Evolutionary conservation across 2,797 vertebrate genomes (phyloP).

Genomic region (Diplodus sargus): DNA sequence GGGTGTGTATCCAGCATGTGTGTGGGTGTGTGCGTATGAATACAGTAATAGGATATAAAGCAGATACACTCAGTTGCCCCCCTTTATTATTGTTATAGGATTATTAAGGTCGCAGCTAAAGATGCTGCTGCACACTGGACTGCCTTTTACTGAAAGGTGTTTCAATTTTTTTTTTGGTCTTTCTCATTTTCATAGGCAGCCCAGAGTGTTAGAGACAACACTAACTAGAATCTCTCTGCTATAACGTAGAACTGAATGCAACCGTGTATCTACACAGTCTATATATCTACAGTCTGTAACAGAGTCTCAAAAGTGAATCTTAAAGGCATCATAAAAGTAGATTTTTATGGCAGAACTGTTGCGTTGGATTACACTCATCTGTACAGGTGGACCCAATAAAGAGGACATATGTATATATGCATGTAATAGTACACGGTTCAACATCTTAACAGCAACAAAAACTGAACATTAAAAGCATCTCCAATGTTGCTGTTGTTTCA

Average conservation of each 20-base stretch:
- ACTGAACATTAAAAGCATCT: not conserved
- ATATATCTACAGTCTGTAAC: no score
- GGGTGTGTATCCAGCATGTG: no score
- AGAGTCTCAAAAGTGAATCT: not conserved
- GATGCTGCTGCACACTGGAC: not conserved
- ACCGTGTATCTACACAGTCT: no score
- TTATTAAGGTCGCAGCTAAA: not conserved
- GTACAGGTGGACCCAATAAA: conserved; percentile 16
- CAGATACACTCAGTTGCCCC: not conserved
- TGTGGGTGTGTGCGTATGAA: not conserved
- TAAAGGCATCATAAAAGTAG: not conserved
- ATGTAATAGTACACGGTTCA: not conserved
- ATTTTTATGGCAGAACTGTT: not conserved
- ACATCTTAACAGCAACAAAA: not conserved
- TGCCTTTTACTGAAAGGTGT: not conserved
- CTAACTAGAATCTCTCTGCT: not conserved
- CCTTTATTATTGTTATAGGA: not conserved
- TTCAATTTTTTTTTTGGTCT: not conserved
- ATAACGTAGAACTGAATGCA: not conserved
- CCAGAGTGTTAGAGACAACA: not conserved
- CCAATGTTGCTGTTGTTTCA: not conserved
- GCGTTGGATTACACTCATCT: not conserved
- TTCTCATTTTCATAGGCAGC: not conserved
- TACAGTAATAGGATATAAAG: not conserved
- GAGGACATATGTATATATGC: not conserved